Percentiles rank a stretch among this genome's conserved stretches.
Evolutionary conservation across 2,888 invertebrate species (phyloP).

Genomic region (Yponomeuta cagnagella): DNA sequence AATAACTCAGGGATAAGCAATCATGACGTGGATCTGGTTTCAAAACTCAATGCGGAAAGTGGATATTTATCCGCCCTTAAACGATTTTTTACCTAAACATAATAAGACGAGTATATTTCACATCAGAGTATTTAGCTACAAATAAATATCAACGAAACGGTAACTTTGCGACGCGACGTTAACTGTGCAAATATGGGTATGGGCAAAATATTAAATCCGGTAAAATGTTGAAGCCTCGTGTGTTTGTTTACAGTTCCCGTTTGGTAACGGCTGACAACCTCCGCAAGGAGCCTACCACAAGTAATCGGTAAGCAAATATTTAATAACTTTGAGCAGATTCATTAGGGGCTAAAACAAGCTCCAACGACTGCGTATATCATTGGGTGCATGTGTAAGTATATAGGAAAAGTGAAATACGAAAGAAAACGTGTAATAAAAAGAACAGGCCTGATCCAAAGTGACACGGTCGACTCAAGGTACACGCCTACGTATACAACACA

Average conservation of each 20-base stretch:
- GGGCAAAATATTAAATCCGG: conserved; percentile 46
- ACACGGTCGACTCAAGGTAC: conserved; percentile 19
- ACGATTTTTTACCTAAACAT: background rate
- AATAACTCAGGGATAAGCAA: background rate
- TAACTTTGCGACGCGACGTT: conserved; percentile 25
- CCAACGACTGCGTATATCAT: background rate
- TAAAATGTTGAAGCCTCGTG: conserved; percentile 39
- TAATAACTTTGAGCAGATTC: conserved; percentile 17
- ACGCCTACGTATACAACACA: background rate
- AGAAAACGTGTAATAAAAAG: conserved; percentile 16
- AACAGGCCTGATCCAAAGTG: conserved; percentile 18
- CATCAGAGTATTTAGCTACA: conserved; percentile 11
- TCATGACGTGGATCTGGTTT: background rate
- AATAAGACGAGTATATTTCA: background rate
- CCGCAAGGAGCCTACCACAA: conserved; percentile 30
- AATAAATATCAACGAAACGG: conserved; percentile 9
- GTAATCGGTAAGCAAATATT: conserved; percentile 31
- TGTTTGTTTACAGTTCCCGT: conserved; percentile 37
- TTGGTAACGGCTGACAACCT: conserved; percentile 39
- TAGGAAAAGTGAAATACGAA: background rate
- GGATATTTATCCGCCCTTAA: background rate
- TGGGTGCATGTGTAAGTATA: background rate
- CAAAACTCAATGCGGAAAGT: background rate
- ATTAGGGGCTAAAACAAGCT: conserved; percentile 24
- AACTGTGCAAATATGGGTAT: conserved; percentile 48